Percentiles rank a stretch among this genome's conserved stretches.
phyloP scores from a whole-genome alignment of 2,888 invertebrate genomes.

The Acholoe squamosa region DNA sequence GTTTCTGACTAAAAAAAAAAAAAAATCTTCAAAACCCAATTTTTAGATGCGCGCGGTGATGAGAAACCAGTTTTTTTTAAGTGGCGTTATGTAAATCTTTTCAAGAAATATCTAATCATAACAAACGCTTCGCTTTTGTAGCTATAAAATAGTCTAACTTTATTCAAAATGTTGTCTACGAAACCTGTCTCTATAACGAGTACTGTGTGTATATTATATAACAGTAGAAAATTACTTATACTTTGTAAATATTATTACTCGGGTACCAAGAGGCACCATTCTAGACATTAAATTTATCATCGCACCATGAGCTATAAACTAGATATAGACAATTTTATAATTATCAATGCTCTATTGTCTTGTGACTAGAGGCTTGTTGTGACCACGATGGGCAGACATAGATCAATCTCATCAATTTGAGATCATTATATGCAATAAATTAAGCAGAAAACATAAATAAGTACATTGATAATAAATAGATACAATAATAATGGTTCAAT shows the following conservation, averaged over 20 bases:
- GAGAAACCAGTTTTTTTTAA: too few species aligned
- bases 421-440: conserved; percentile 33
- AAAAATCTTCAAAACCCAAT: too few species aligned
- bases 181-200: conserved; percentile 59
- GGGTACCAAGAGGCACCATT: conserved; percentile 20
- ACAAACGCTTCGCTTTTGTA: neutral
- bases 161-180: conserved; percentile 56
- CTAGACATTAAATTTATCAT: conserved; percentile 27
- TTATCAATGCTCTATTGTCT: conserved; percentile 7
- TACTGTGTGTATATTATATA: conserved; percentile 59
- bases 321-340: conserved; percentile 1
- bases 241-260: conserved; percentile 58
- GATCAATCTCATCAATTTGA: neutral
- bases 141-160: conserved; percentile 62
- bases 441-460: conserved; percentile 26
- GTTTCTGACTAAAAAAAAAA: too few species aligned
- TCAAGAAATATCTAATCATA: too few species aligned
- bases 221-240: conserved; percentile 55
- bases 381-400: conserved; percentile 44
- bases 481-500: too few species aligned
- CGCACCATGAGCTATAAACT: conserved; percentile 49
- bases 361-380: conserved; percentile 47
- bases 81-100: too few species aligned
- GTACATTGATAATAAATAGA: neutral
- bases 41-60: too few species aligned